Conservation (phyloP, 2,888 invertebrate genomes). For the Tachystola acroxantha region DNA sequence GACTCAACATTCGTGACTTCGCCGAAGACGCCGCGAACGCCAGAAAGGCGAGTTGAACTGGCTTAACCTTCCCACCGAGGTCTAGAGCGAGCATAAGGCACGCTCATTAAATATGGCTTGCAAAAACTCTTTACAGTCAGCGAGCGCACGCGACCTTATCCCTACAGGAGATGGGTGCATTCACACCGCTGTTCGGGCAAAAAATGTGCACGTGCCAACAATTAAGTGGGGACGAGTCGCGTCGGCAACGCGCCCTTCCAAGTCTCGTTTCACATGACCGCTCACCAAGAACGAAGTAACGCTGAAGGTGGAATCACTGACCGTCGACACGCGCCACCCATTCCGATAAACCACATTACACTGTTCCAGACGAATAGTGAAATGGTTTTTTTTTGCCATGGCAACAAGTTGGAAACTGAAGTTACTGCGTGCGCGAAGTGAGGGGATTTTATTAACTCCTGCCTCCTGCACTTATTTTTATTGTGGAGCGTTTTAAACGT, state of each 20-base stretch:
- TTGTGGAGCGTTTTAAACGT: conserved; percentile 44
- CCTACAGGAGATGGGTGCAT: conserved; percentile 46
- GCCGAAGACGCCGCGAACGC: conserved; percentile 30
- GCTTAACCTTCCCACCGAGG: conserved; percentile 50
- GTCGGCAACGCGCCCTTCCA: conserved; percentile 39
- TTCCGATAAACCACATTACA: conserved; percentile 33
- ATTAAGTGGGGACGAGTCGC: conserved; percentile 57
- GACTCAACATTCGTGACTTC: conserved; percentile 57
- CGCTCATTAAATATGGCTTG: conserved; percentile 40
- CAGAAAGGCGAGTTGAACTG: conserved; percentile 49
- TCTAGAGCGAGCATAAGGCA: conserved; percentile 51
- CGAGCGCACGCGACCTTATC: conserved; percentile 49
- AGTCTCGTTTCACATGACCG: conserved; percentile 47
- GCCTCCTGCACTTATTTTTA: conserved; percentile 41
- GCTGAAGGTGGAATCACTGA: conserved; percentile 46
- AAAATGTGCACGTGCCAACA: conserved; percentile 69
- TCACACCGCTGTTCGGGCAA: conserved; percentile 40
- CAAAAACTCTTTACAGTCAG: conserved; percentile 50
- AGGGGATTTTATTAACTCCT: conserved; percentile 29
- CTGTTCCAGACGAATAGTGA: conserved; percentile 51
- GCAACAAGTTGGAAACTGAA: conserved; percentile 36
- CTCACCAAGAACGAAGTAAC: conserved; percentile 49
- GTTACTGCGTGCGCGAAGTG: conserved; percentile 20
- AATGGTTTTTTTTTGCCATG: conserved; percentile 41
- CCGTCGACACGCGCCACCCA: conserved; percentile 55